Evolutionary conservation across 2,797 vertebrate species (phyloP).

Genomic region (Pitangus sulphuratus): DNA sequence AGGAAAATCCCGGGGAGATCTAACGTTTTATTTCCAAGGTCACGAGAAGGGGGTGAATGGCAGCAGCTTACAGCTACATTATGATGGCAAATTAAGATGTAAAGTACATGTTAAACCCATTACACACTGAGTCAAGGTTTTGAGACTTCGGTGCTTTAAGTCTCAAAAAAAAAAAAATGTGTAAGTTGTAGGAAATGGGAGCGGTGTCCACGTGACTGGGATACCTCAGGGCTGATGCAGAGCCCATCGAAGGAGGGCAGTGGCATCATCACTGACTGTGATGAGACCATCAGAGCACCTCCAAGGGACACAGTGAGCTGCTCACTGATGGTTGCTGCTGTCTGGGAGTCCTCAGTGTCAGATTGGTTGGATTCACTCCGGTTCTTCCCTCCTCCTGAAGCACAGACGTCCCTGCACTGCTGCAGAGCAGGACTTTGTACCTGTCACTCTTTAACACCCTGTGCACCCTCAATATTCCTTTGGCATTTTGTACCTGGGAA

Average conservation of each 20-base stretch:
- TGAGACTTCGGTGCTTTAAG: background rate
- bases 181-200: slow-evolving; percentile 54
- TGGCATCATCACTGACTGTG: background rate
- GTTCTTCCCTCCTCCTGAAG: background rate
- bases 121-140: slow-evolving; percentile 9
- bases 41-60: slow-evolving; percentile 53
- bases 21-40: slow-evolving; percentile 58
- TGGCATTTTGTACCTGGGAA: background rate
- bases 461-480: background rate
- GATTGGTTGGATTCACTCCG: background rate
- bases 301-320: background rate
- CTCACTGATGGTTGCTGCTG: background rate
- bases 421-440: background rate
- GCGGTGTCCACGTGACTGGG: slow-evolving; percentile 21
- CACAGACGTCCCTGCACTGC: background rate
- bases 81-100: slow-evolving; percentile 58
- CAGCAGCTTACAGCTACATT: slow-evolving; percentile 51
- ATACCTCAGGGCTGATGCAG: slow-evolving; percentile 27
- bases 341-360: background rate
- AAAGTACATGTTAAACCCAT: slow-evolving; percentile 59
- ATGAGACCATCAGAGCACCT: background rate
- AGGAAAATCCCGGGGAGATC: slow-evolving; percentile 64
- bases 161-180: background rate
- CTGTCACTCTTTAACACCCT: background rate
- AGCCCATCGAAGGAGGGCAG: background rate